phyloP scores from a whole-genome alignment of 2,888 invertebrate genomes.

The Epinotia demarniana region DNA sequence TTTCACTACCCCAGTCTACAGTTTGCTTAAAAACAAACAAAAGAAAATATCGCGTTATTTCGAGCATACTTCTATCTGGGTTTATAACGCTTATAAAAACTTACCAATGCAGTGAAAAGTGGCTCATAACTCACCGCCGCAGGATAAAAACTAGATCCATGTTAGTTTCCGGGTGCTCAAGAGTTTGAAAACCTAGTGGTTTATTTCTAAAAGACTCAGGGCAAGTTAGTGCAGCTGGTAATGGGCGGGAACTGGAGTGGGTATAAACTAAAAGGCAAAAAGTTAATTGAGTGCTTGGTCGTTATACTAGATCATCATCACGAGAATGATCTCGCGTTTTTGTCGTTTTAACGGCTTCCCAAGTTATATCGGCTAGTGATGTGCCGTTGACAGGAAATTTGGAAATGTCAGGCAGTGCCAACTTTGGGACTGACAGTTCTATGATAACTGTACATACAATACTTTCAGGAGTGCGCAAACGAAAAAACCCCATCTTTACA shows the following conservation, averaged over 20 bases:
- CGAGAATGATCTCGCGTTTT: neutral
- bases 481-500: too few species aligned
- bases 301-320: neutral
- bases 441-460: too few species aligned
- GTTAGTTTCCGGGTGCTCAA: constrained; percentile 1
- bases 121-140: constrained; percentile 22
- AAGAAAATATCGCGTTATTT: neutral
- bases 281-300: neutral
- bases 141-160: constrained; percentile 21
- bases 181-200: constrained; percentile 15
- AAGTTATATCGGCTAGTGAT: neutral
- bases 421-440: too few species aligned
- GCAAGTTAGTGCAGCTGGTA: constrained; percentile 4
- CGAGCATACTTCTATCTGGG: neutral
- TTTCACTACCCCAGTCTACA: too few species aligned
- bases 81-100: constrained; percentile 18
- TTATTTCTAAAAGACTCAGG: constrained; percentile 21
- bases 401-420: too few species aligned
- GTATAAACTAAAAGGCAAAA: neutral
- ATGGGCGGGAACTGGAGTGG: neutral
- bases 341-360: neutral
- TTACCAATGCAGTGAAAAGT: constrained; percentile 14
- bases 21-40: neutral
- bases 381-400: too few species aligned
- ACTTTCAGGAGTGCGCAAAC: too few species aligned